Base-by-base conservation (phyloP, 1,140 invertebrate genomes). In the Bradynema listronoti region DNA sequence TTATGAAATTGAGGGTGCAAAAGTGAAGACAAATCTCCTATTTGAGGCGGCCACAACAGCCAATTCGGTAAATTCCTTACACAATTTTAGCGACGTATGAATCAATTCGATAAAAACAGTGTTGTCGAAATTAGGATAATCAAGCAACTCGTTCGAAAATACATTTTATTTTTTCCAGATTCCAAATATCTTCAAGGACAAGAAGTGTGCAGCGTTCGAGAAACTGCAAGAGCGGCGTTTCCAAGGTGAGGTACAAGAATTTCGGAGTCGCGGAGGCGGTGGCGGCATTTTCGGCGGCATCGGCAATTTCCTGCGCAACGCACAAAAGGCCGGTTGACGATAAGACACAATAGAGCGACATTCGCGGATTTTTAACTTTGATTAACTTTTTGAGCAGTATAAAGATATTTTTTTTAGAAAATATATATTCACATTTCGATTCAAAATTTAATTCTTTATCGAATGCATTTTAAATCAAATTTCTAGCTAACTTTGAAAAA, bases 21-120 rank as follows among this genome's bases (percentile, higher is more conserved):
- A 77, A 58, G 74, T 77, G 4, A 78, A 77, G 54, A 77, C 74
- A 1, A 77, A 77, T 50, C 39, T 77, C 39, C 55, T 77, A n/a
- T 77, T 77, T 54, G 74, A 77, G 49, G 74, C 74, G 24, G 74
- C 74, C 19, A 77, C 74, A 4, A 77, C 74, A n/a, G 74, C 74
- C 11, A 70, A 63, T 19, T 73, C 69, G 0, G 68, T 71, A 58
- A 63, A 56, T 7, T 22, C 11, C 58, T 30, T 24, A 24, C 27
- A 27, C 25, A 66, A 25, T 27, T 42, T 60, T 22, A n/a, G 16
- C 29, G 7, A 14, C 6, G n/a, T 36, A 16, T 41, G 14, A n/a
- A 63, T 60, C n/a, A 30, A 7, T 6, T 19, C 14, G 25, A 66
- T 19, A n/a, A 43, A 60, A 29, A 53, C 14, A 14, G 16, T 14